Evolutionary conservation across 92 coral and sea anemone genomes (phyloP), one percentile per base, ranked within the genome.

Genomic region (Palythoa caribaeorum): DNA sequence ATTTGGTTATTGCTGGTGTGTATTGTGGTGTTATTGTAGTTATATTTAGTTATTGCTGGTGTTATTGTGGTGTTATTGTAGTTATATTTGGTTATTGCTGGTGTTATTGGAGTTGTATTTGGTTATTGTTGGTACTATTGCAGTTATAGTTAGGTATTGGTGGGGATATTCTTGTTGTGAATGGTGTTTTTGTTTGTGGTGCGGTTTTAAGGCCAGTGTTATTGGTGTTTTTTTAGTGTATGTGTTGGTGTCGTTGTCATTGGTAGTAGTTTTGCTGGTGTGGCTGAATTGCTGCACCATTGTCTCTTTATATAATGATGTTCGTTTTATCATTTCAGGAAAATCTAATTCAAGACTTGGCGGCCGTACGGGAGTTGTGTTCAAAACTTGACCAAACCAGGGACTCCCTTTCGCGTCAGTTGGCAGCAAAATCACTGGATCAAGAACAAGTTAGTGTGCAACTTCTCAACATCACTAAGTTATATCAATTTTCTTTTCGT

Each of bases 361-460:
- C 95, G 14, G 99, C 99, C 11, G 98, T 97, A 14, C 92, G 99
- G 40, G 99, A 97, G 87, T 92, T 97, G 72, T 95, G 99, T 83
- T 91, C 94, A 84, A 97, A 97, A 70, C 96, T 97, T 1, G 99
- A 97, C 79, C 98, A 97, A 39, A 97, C 96, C 74, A 89, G 99
- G 21, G 99, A 97, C 78, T 95, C 99, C 1, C 92, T 97, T 48
- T 90, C 99, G 11, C 90, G 97, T 40, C 99, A 97, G 84, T 92
- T 97, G 39, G 92, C 98, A 17, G 94, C 98, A 16, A 95, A 97
- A 88, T 92, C 96, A 28, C 71, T 97, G 79, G 99, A 97, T 83
- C 98, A 94, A 72, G 98, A 97, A 13, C 97, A 97, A 97, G 99
- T 95, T 21, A 48, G 73, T 55, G 19, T 63, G 28, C 19, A 8